Base-by-base conservation (phyloP, 2,888 invertebrate species). In the Xestia sexstrigata region DNA sequence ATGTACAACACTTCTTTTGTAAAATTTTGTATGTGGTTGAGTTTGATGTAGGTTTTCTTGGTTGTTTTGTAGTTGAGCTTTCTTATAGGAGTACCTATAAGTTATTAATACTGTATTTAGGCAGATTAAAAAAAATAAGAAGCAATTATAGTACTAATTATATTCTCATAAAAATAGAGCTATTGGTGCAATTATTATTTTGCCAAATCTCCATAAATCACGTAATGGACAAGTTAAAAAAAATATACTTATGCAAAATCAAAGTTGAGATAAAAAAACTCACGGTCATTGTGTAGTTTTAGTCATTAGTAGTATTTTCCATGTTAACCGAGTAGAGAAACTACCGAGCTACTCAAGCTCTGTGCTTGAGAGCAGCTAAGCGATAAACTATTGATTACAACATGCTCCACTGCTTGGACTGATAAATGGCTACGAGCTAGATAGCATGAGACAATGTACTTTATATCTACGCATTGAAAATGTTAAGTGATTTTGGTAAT, bases 341-440 rank as follows among this genome's bases (percentile, higher is more conserved):
- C 55, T 65, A 39, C n/a, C 6, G 23, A 79, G 55, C 5, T 42
- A 67, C 17, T 65, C 23, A 63, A 42, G 79, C 68, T 69, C 20
- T 79, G 42, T 49, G 62, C 47, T 71, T 49, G 39, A 49, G 71
- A 58, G 67, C 35, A 68, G 67, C 55, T 71, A 49, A 70, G 71
- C 62, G 67, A 79, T 84, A 82, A 71, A 75, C 65, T 70, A 82
- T 82, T 81, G 76, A 82, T 85, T 81, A 70, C 68, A 47, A 11
- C 62, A 67, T 67, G 84, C 80, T 79, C 42, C 71, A 67, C 9
- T 70, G 67, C 71, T 15, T 58, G 20, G 23, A n/a, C 67, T 63
- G 72, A 79, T 81, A 67, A n/a, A 52, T 70, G 62, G 23, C 52
- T 70, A 42, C 15, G 26, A 67, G 66, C 30, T 63, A 79, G 5